Conservation (phyloP, 2,113 vertebrate genomes). For the Turnix velox region DNA sequence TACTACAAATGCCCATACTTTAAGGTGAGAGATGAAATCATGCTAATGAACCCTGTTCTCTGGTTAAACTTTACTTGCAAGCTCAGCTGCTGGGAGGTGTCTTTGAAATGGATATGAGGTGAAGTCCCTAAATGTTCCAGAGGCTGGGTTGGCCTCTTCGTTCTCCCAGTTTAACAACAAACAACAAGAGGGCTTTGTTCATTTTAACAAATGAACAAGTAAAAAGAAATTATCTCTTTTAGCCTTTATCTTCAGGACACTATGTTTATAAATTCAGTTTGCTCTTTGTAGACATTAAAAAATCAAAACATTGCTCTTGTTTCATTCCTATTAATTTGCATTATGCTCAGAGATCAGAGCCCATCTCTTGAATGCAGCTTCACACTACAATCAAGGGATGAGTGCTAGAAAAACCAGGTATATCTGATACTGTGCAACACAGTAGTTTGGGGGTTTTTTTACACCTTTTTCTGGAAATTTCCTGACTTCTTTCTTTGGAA, state of each 20-base stretch:
- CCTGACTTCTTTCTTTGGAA: not conserved
- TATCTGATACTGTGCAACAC: fast-evolving
- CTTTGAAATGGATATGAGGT: not conserved
- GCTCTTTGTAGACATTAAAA: not conserved
- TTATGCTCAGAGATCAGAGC: not conserved
- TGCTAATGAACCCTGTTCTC: not conserved
- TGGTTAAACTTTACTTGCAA: not conserved
- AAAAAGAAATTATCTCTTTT: not conserved
- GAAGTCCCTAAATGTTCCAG: not conserved
- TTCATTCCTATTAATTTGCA: not conserved
- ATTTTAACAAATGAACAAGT: not conserved
- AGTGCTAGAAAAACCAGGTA: not conserved
- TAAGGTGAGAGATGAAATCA: not conserved
- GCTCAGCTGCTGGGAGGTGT: not conserved
- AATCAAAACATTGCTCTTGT: not conserved
- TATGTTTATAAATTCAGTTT: not conserved
- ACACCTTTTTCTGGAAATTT: not conserved
- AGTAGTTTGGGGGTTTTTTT: not conserved
- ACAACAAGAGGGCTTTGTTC: not conserved
- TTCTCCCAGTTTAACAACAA: not conserved
- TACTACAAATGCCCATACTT: not conserved
- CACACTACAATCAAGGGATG: not conserved
- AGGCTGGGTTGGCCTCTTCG: not conserved
- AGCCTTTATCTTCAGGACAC: not conserved
- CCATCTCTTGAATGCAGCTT: fast-evolving